Conservation (phyloP, 2,113 vertebrate genomes). For the Dromas ardeola region DNA sequence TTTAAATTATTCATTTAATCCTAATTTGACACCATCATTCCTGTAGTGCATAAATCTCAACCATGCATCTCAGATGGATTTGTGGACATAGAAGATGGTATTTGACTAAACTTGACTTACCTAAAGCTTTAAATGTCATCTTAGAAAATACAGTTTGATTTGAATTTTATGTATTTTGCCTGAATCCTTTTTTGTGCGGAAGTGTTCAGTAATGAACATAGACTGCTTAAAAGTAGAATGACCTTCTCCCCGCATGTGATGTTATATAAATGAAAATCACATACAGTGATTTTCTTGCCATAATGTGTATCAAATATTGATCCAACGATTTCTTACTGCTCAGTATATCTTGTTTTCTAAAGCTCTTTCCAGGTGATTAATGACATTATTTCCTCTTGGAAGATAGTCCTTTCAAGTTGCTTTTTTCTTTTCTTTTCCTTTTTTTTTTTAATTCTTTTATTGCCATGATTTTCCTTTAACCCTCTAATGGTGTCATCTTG, state of each 20-base stretch:
- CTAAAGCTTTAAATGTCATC: neutral
- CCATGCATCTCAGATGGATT: neutral
- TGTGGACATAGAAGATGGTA: neutral
- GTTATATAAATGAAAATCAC: neutral
- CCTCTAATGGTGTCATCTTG: neutral
- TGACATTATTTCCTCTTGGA: neutral
- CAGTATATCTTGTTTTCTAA: neutral
- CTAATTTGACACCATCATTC: neutral
- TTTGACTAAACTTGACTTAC: neutral
- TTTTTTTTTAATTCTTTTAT: neutral
- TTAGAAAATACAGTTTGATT: neutral
- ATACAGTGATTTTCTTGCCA: neutral
- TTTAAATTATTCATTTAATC: neutral
- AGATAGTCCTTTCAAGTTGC: neutral
- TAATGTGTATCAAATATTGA: neutral
- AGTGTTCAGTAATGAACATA: neutral
- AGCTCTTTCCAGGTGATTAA: neutral
- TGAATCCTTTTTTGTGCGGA: neutral
- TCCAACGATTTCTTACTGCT: neutral
- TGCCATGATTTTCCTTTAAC: neutral
- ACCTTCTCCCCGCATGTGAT: neutral
- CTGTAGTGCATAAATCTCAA: neutral
- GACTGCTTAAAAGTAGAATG: neutral
- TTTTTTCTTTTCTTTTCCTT: neutral
- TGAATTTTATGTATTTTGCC: neutral